Base-by-base conservation (phyloP, 2,888 invertebrate genomes). In the Parascotia fuliginaria region DNA sequence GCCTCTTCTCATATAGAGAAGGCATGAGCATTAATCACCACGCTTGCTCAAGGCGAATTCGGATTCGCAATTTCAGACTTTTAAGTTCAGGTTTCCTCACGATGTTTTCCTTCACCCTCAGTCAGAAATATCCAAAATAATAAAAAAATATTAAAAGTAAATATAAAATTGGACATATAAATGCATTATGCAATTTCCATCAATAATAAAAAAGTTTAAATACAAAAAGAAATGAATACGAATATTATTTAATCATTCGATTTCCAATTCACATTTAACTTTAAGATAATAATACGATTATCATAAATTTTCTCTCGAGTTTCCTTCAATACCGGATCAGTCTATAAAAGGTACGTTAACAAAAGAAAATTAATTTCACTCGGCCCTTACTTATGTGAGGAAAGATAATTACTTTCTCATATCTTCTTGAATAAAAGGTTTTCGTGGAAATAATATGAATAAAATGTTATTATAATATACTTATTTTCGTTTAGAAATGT, bases 341-440 rank as follows among this genome's bases (percentile, higher is more conserved):
- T 38, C 44, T 42, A 41, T 51, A 45, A 63, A 60, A 43, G 67
- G 59, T 43, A 49, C 43, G 51, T 41, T 49, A 56, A 70, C 64
- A 69, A 68, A 57, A 37, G 70, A 59, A 41, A 40, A 69, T 65
- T 69, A 66, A 65, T 66, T 69, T 63, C 45, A 48, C 54, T 54
- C 48, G 40, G 43, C 44, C 40, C 32, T 42, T n/a, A n/a, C n/a
- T n/a, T 44, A 31, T 48, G 50, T 42, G 53, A 62, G 60, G 65
- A 65, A 53, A 69, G 59, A 68, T 65, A 68, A 68, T 68, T 68
- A 68, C 58, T 69, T 55, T 65, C 54, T 68, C 62, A 69, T 65
- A 57, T 68, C 52, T 65, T 31, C 36, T 45, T 34, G 41, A 53
- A 53, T 55, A 64, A 63, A 55, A 53, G 49, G 48, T 52, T 60